phyloP scores from a whole-genome alignment of 2,888 invertebrate genomes.

The Leptopterna dolabrata region DNA sequence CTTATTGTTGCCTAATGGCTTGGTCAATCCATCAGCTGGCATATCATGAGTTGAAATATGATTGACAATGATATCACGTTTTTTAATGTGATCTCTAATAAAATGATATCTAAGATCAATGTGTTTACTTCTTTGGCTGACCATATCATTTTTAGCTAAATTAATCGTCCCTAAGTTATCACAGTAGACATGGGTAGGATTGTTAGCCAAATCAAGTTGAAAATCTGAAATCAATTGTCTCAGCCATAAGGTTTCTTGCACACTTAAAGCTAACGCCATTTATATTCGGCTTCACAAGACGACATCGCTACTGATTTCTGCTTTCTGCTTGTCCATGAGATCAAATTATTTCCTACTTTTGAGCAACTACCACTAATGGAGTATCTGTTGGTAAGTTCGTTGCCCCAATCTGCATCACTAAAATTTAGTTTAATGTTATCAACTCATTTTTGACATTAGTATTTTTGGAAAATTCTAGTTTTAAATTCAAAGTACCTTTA shows the following conservation, averaged over 20 bases:
- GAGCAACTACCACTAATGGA: constrained; percentile 16
- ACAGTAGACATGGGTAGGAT: constrained; percentile 9
- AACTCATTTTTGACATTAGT: background rate
- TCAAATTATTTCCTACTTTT: constrained; percentile 11
- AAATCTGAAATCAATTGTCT: background rate
- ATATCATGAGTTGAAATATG: too few species aligned
- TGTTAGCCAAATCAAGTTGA: too few species aligned
- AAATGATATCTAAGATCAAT: too few species aligned
- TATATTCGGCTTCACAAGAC: constrained; percentile 41
- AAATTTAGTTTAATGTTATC: too few species aligned
- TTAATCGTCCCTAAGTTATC: constrained; percentile 35
- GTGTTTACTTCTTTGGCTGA: background rate
- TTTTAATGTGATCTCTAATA: constrained; percentile 17
- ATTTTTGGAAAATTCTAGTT: too few species aligned
- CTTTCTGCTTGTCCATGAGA: constrained; percentile 32
- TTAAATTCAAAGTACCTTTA: constrained; percentile 30
- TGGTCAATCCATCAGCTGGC: background rate
- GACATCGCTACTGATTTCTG: constrained; percentile 15
- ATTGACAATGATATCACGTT: too few species aligned
- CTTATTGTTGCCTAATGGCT: constrained; percentile 21
- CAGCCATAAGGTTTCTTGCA: constrained; percentile 26
- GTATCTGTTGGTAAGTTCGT: background rate
- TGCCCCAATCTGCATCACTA: constrained; percentile 40
- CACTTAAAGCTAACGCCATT: background rate
- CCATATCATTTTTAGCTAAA: constrained; percentile 11